These are phyloP conservation scores for Novumbra hubbsi DNA, from an alignment of 2,797 vertebrate genomes.

Conservation along the genomic window DNA sequence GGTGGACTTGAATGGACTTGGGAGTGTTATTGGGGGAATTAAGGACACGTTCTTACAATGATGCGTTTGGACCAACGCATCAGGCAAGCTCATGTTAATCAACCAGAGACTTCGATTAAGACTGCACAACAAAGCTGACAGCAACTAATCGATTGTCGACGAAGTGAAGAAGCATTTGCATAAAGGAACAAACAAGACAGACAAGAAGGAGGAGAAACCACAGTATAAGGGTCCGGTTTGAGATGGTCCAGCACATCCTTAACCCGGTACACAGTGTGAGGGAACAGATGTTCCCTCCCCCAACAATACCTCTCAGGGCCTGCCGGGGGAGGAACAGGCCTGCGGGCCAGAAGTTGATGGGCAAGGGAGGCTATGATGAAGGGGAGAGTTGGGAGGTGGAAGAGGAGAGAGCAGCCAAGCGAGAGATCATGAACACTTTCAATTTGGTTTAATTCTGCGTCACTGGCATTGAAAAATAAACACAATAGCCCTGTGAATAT, in stretches of 20 bases:
- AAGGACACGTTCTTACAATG: slow-evolving; percentile 1
- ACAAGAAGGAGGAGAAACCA: neutral
- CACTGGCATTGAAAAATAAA: neutral
- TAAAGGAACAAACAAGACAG: neutral
- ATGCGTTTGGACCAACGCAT: slow-evolving; percentile 6
- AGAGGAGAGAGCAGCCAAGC: slow-evolving; percentile 25
- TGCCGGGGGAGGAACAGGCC: slow-evolving; percentile 47
- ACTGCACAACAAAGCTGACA: neutral
- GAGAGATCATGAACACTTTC: slow-evolving; percentile 33
- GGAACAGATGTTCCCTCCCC: slow-evolving; percentile 3
- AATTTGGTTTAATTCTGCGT: slow-evolving; percentile 41
- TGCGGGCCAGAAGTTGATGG: slow-evolving; percentile 20
- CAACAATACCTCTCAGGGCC: slow-evolving; percentile 34
- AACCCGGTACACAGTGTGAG: neutral
- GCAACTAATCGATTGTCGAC: neutral
- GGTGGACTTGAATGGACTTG: neutral
- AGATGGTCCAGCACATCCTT: neutral
- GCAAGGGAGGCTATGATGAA: slow-evolving; percentile 2
- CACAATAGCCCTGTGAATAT: neutral
- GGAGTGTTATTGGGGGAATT: slow-evolving; percentile 11
- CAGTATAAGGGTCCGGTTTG: neutral
- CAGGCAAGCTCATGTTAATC: neutral
- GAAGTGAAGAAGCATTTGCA: slow-evolving; percentile 4
- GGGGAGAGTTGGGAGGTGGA: slow-evolving; percentile 6
- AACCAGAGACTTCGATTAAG: neutral